A percentile compares a stretch with the other conserved stretches of the same genome.
Conservation (phyloP, 2,113 vertebrate species). For the Heteronetta atricapilla region DNA sequence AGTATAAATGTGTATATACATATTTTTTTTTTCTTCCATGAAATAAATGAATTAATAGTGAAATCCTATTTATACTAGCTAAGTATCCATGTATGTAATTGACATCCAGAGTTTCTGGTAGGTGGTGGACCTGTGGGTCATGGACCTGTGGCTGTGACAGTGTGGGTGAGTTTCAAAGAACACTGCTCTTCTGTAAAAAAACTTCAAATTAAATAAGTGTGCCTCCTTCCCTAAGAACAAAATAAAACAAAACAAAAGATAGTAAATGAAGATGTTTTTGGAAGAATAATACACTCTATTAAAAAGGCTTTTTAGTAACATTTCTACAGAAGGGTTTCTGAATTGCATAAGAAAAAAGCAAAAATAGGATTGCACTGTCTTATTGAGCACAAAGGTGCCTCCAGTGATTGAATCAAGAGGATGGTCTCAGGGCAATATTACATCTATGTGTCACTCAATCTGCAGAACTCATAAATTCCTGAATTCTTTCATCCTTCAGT, state of each 20-base stretch:
- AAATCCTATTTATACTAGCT: not conserved
- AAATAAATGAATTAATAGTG: not conserved
- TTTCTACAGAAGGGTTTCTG: not conserved
- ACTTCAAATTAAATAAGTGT: not conserved
- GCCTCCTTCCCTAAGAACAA: not conserved
- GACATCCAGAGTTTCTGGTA: not conserved
- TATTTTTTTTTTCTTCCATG: not conserved
- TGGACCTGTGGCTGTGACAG: not conserved
- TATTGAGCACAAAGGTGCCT: not conserved
- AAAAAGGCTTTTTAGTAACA: not conserved
- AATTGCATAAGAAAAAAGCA: not conserved
- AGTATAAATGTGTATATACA: too few species aligned
- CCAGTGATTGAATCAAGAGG: not conserved
- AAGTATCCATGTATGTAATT: not conserved
- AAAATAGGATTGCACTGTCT: not conserved
- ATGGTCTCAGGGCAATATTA: not conserved
- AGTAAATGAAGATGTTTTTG: not conserved
- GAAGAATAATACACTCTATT: not conserved
- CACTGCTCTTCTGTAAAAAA: not conserved
- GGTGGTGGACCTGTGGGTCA: not conserved
- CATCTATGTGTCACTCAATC: not conserved
- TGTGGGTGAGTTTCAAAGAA: not conserved
- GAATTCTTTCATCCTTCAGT: not conserved
- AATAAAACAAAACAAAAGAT: too few species aligned
- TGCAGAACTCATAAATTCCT: not conserved